Base-by-base conservation (phyloP, 1,140 invertebrate genomes). In the Drosophila persimilis region DNA sequence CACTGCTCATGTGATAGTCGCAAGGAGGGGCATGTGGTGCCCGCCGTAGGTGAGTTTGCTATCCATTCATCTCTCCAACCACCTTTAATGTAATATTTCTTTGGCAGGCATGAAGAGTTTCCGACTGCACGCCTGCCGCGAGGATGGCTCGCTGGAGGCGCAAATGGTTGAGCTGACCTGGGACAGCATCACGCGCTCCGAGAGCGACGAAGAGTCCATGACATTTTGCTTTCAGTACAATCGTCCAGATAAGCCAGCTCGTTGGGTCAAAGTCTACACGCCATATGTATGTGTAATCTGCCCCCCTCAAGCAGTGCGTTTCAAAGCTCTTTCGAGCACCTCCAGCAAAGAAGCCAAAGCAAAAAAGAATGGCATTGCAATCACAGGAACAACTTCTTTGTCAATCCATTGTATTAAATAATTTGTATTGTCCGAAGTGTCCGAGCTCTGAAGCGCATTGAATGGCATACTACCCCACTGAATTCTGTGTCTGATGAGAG, bases 1-100 rank as follows among this genome's bases (percentile, higher is more conserved):
- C 97, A 98, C 92, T 99, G 98, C 92, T 93, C 95, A n/a, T 98
- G 97, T 92, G 97, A 99, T 93, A 97, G 97, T 26, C 93, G 97
- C 22, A 98, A 98, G 92, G 97, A 97, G 80, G 97, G 97, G 54
- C 97, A 98, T 92, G 97, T 98, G 6, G 94, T 98, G 44, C 95
- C 96, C 3, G 94, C 95, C 13, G 93, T 98, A 43, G 95, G 96
- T 63, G 77, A 90, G 90, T 88, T 7, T 45, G 2, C 4, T 8
- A 9, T 11, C 11, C 48, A 50, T 29, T 13, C 47, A 5, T 13
- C 5, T 26, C 15, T 31, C 22, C 11, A 29, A 29, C 31, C 31
- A 9, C 3, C 11, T 11, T 26, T 9, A 7, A 31, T 46, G 55
- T 24, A 15, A 31, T 48, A 7, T 11, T 44, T 39, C 11, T 6